Conservation (phyloP, 2,113 vertebrate genomes). For the Otolemur garnettii region DNA sequence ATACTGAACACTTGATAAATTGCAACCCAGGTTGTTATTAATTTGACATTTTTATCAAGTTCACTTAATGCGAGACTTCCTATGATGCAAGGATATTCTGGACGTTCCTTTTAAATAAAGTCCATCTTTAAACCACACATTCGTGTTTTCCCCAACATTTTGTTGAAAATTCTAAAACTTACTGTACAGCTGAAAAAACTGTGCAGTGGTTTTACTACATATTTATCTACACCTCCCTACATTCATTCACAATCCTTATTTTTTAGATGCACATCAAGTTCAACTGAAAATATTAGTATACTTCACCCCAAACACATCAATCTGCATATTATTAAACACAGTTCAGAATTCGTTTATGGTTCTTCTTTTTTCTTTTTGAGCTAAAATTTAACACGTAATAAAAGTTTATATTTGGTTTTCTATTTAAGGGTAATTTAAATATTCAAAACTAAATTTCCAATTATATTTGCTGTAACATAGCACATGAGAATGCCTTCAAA, state of each 20-base stretch:
- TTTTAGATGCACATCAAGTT: not conserved
- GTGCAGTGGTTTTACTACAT: not conserved
- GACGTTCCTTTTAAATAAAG: not conserved
- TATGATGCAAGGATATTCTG: not conserved
- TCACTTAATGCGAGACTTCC: not conserved
- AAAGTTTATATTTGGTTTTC: slow-evolving; percentile 38
- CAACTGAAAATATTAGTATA: not conserved
- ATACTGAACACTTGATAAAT: not conserved
- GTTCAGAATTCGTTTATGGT: not conserved
- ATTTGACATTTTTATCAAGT: slow-evolving; percentile 27
- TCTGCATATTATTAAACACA: not conserved
- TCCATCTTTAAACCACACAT: not conserved
- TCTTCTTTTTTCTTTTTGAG: not conserved
- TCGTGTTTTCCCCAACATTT: not conserved
- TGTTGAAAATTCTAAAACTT: slow-evolving; percentile 19
- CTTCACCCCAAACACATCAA: not conserved
- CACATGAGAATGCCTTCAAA: slow-evolving; percentile 12
- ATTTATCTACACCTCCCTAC: not conserved
- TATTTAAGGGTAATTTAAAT: slow-evolving; percentile 27
- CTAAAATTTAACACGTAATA: slow-evolving; percentile 13
- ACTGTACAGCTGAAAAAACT: slow-evolving; percentile 7
- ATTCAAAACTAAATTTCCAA: slow-evolving; percentile 31
- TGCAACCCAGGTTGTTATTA: not conserved
- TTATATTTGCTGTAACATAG: not conserved
- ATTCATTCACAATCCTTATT: not conserved